Conservation (phyloP, 2,797 vertebrate species). For the Benthosema pterotum region DNA sequence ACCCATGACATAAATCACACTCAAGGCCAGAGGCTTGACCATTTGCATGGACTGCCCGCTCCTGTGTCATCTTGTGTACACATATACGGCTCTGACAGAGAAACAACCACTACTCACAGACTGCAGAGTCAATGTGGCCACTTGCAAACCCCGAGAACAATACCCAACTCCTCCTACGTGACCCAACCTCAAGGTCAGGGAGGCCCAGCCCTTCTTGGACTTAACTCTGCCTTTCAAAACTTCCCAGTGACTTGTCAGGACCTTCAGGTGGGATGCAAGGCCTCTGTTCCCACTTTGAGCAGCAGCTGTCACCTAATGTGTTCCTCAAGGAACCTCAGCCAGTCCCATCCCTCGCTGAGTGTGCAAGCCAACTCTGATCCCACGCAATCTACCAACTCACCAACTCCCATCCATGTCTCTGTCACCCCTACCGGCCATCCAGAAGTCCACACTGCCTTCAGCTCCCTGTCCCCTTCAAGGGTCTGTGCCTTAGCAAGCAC, state of each 20-base stretch:
- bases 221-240: constrained; percentile 52
- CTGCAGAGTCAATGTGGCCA: constrained; percentile 55
- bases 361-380: constrained; percentile 58
- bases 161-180: constrained; percentile 65
- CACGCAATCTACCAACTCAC: constrained; percentile 42
- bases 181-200: constrained; percentile 37
- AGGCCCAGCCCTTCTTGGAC: constrained; percentile 55
- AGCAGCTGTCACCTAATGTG: constrained; percentile 47
- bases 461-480: constrained; percentile 54
- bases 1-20: constrained; percentile 59
- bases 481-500: constrained; percentile 42
- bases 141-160: constrained; percentile 63
- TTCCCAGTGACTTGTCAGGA: constrained; percentile 52
- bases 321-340: constrained; percentile 61
- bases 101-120: constrained; percentile 47
- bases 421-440: constrained; percentile 57
- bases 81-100: constrained; percentile 62
- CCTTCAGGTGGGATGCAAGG: constrained; percentile 38
- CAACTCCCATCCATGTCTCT: constrained; percentile 66
- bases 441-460: constrained; percentile 64
- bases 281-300: constrained; percentile 43
- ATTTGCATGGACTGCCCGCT: constrained; percentile 54
- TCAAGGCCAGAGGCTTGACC: constrained; percentile 57
- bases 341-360: constrained; percentile 56
- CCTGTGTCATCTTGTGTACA: constrained; percentile 64